Evolutionary conservation across 2,113 vertebrate genomes (phyloP).

Genomic region (Rhinolophus ferrumequinum): DNA sequence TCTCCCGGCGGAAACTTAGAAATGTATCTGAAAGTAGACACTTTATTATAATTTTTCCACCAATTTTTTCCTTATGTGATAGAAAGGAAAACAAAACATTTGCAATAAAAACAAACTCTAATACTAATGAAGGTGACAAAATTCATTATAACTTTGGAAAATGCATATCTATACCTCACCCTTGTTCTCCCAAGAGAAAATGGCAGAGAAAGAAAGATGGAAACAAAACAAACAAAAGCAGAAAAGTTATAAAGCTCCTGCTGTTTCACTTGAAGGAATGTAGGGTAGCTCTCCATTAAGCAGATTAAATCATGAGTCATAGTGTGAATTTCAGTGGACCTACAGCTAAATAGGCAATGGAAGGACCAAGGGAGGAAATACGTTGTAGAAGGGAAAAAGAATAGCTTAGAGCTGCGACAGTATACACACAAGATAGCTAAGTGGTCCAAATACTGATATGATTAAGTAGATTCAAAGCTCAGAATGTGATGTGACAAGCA

Average conservation of each 20-base stretch:
- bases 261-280: not conserved
- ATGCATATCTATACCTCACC: not conserved
- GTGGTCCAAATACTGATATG: not conserved
- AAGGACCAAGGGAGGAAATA: not conserved
- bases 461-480: not conserved
- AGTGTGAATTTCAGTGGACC: not conserved
- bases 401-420: not conserved
- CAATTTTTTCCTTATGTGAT: not conserved
- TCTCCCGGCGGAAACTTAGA: not conserved
- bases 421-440: not conserved
- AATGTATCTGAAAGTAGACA: not conserved
- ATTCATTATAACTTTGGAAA: not conserved
- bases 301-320: not conserved
- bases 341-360: not conserved
- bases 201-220: not conserved
- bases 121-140: not conserved
- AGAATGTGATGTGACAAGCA: not conserved
- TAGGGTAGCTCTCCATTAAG: not conserved
- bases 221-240: not conserved
- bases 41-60: not conserved
- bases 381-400: not conserved
- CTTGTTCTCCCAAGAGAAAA: not conserved
- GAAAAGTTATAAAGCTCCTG: not conserved
- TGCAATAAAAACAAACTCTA: not conserved
- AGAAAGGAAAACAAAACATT: not conserved